These are phyloP conservation scores for Magallana ariakensis DNA, from an alignment of 1,140 invertebrate genomes.

Conservation along the genomic window DNA sequence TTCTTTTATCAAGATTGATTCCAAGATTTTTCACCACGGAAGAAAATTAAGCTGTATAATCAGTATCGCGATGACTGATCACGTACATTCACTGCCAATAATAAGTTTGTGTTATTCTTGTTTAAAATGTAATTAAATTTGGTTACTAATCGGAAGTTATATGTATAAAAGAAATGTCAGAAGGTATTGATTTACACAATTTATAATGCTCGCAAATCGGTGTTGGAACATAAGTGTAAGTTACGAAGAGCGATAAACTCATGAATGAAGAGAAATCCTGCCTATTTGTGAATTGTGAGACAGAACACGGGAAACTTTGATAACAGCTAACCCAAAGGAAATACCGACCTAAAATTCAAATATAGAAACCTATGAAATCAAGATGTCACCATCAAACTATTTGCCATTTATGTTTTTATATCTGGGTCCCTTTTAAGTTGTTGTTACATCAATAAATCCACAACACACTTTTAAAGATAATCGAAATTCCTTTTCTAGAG, in stretches of 20 bases:
- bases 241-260: neutral
- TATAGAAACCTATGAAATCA: neutral
- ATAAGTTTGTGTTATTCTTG: slow-evolving; percentile 27
- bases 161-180: slow-evolving; percentile 14
- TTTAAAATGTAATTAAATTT: slow-evolving; percentile 30
- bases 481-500: no score
- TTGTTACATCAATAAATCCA: neutral
- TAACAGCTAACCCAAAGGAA: neutral
- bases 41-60: neutral
- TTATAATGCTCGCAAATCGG: neutral
- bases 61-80: slow-evolving; percentile 21
- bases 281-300: neutral
- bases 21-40: neutral
- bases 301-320: neutral
- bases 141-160: slow-evolving; percentile 31
- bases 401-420: neutral
- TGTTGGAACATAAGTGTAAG: neutral
- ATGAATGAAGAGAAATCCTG: neutral
- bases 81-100: neutral
- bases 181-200: slow-evolving; percentile 19
- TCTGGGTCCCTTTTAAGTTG: neutral
- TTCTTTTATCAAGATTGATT: neutral
- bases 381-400: slow-evolving; percentile 8
- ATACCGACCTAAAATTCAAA: neutral
- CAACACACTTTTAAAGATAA: no score